Conservation (phyloP, 2,797 vertebrate species). For the Enteromius paludinosus region DNA sequence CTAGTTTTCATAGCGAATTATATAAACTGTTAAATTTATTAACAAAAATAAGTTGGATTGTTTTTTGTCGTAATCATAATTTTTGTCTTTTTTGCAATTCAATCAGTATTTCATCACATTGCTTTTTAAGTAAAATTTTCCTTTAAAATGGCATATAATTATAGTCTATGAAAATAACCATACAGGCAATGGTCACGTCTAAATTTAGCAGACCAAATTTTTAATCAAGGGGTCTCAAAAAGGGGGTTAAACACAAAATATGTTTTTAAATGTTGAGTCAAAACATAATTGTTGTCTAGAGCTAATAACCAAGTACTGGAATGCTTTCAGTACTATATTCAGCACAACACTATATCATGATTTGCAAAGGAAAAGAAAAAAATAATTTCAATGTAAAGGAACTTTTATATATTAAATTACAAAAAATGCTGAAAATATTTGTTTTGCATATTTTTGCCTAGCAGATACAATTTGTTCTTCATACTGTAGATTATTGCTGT, state of each 20-base stretch:
- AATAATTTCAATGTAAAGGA: not conserved
- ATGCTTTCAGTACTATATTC: not conserved
- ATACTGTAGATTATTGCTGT: conserved; percentile 33
- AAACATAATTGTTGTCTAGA: not conserved
- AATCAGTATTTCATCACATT: not conserved
- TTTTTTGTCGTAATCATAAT: not conserved
- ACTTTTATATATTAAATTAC: too few species aligned
- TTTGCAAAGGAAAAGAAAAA: not conserved
- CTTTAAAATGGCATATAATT: not conserved
- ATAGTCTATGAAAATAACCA: not conserved
- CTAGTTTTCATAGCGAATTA: not conserved
- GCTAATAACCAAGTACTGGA: not conserved
- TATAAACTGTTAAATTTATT: not conserved
- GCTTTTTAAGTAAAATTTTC: not conserved
- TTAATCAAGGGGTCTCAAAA: not conserved
- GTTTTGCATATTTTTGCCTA: conserved; percentile 27
- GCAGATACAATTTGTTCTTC: conserved; percentile 30
- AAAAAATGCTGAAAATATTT: not conserved
- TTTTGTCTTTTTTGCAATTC: not conserved
- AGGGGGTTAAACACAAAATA: not conserved
- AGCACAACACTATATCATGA: not conserved
- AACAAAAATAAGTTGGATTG: not conserved
- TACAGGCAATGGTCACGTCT: not conserved
- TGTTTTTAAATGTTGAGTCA: not conserved
- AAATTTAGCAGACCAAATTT: not conserved